Conservation (phyloP, 1,140 invertebrate genomes). For the Periplaneta americana region DNA sequence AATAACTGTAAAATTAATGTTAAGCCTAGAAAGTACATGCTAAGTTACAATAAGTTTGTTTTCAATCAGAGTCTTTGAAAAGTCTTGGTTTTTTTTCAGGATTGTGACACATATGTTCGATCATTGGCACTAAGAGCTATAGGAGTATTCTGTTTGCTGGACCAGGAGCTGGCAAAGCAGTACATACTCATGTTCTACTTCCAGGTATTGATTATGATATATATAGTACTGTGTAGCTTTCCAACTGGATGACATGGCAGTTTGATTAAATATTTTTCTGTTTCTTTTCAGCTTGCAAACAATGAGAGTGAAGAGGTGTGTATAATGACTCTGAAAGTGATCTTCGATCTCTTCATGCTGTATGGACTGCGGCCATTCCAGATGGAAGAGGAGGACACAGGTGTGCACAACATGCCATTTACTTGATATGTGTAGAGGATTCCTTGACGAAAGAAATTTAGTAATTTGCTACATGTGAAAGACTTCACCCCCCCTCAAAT, state of each 20-base stretch:
- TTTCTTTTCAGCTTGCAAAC: slow-evolving; percentile 15
- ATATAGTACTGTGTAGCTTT: no score
- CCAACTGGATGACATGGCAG: no score
- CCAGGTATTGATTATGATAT: slow-evolving; percentile 12
- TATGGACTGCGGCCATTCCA: slow-evolving; percentile 35
- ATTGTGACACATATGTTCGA: background rate
- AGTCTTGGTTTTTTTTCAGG: background rate
- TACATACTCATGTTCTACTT: slow-evolving; percentile 35
- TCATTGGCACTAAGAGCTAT: slow-evolving; percentile 32
- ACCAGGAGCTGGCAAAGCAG: slow-evolving; percentile 37
- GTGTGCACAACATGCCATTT: no score
- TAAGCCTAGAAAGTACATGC: no score
- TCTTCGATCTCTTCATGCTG: slow-evolving; percentile 38
- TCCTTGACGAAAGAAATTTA: no score
- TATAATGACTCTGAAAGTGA: slow-evolving; percentile 31
- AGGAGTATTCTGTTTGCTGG: slow-evolving; percentile 34
- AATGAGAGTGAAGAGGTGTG: slow-evolving; percentile 26
- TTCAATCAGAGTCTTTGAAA: no score
- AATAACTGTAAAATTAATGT: no score
- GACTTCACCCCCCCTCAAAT: no score
- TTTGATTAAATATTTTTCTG: no score
- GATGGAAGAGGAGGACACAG: background rate
- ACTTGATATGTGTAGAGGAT: no score
- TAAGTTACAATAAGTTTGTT: no score
- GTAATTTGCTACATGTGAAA: no score